Base-by-base conservation (phyloP, 2,797 vertebrate genomes). In the Poecilia velifera region DNA sequence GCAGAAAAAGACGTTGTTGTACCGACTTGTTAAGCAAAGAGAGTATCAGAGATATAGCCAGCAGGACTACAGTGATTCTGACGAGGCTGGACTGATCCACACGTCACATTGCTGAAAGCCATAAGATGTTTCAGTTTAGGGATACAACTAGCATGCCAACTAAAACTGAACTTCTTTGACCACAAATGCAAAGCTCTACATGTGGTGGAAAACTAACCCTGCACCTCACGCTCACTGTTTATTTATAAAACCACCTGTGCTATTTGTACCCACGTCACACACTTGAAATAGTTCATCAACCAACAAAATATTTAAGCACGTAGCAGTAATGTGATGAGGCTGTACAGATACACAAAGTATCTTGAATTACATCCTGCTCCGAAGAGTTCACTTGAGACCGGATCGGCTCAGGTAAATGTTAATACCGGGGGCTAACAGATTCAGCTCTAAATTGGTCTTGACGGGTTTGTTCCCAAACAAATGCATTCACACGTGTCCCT, bases 401-500 rank as follows among this genome's bases (percentile, higher is more conserved):
- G 43, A 70, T 75, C 20, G n/a, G 36, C 14, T 34, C 28, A 57
- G 36, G 51, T 41, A 43, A 18, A n/a, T 9, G 20, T 55, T 18
- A 70, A 70, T 39, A 55, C 73, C 73, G 13, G 25, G 0, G 72
- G 49, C 18, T 20, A 36, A 72, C 12, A 25, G 45, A 39, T 47
- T 28, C 25, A 73, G 36, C n/a, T 34, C 47, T 25, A 39, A 22
- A 43, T 73, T 46, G 22, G 28, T 73, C 45, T 18, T 39, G 34
- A 22, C 59, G 13, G n/a, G 45, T 18, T 20, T 28, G 59, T 80
- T 59, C 22, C 47, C 16, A 7, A 77, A 70, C 49, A 53, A 31
- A 72, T 39, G 31, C 64, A 41, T 73, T 80, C 25, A 78, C 77
- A 76, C 77, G 57, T 76, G 34, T 31, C 39, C 78, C 41, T 47